Percentiles rank a stretch among this genome's conserved stretches.
These are phyloP conservation scores for Gorsachius magnificus DNA, from an alignment of 2,797 vertebrate genomes.

Conservation along the genomic window DNA sequence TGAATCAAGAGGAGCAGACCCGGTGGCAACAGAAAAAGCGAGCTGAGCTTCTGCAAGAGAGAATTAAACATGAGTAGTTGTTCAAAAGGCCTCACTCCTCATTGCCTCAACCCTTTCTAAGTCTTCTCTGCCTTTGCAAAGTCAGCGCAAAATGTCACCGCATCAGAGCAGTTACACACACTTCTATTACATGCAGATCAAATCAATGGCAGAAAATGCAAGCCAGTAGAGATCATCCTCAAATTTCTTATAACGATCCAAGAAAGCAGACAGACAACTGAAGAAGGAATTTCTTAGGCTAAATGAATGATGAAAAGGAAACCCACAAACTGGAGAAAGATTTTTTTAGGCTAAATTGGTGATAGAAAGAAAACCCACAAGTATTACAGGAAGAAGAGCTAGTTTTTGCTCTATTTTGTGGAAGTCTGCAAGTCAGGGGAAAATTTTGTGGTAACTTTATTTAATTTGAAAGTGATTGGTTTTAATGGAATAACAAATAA, in stretches of 20 bases:
- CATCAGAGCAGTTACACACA: not conserved
- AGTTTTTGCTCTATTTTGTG: not conserved
- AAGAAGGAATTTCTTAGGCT: not conserved
- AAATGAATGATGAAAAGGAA: slow-evolving; percentile 10
- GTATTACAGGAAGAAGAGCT: not conserved
- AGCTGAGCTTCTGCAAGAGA: not conserved
- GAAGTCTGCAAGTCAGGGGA: not conserved
- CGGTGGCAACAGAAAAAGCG: not conserved
- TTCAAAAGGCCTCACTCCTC: not conserved
- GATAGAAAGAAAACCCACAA: not conserved
- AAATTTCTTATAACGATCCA: not conserved
- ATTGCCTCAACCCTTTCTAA: not conserved
- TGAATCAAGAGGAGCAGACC: not conserved
- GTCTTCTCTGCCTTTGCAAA: not conserved
- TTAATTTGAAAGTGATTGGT: not conserved
- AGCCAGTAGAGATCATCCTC: not conserved
- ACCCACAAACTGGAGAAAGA: not conserved
- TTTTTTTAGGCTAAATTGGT: slow-evolving; percentile 6
- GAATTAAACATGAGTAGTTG: not conserved
- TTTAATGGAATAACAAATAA: not conserved
- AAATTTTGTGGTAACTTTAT: not conserved
- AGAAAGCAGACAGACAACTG: not conserved
- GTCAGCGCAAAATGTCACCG: accelerated
- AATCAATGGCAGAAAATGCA: not conserved
- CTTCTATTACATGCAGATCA: not conserved